These are phyloP conservation scores for Metalampra italica DNA, from an alignment of 2,888 invertebrate genomes.

Conservation along the genomic window DNA sequence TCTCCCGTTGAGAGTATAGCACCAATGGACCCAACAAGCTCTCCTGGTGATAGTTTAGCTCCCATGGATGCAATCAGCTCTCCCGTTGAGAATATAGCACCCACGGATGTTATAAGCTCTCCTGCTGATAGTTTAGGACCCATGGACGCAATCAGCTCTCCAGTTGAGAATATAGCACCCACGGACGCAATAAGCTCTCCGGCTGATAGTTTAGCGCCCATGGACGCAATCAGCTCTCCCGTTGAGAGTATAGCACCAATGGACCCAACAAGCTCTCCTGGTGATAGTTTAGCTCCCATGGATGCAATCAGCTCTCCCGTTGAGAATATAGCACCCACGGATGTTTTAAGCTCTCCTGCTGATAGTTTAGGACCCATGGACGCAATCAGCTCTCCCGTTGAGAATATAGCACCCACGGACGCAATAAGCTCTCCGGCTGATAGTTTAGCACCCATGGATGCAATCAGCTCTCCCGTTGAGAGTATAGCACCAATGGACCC, in stretches of 20 bases:
- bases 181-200: background rate
- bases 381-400: background rate
- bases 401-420: background rate
- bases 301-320: too few relatives aligned
- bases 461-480: background rate
- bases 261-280: background rate
- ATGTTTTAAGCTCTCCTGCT: too few relatives aligned
- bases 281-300: background rate
- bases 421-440: too few relatives aligned
- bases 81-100: background rate
- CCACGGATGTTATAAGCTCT: background rate
- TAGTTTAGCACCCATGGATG: background rate
- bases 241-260: too few relatives aligned
- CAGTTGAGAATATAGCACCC: background rate
- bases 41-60: background rate
- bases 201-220: too few relatives aligned
- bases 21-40: background rate
- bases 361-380: background rate
- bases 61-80: background rate
- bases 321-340: too few relatives aligned
- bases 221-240: too few relatives aligned
- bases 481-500: too few relatives aligned
- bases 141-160: too few relatives aligned
- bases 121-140: background rate
- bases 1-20: background rate